These are phyloP conservation scores for Drosophila tani DNA, from an alignment of 1,140 invertebrate species.

Conservation along the genomic window DNA sequence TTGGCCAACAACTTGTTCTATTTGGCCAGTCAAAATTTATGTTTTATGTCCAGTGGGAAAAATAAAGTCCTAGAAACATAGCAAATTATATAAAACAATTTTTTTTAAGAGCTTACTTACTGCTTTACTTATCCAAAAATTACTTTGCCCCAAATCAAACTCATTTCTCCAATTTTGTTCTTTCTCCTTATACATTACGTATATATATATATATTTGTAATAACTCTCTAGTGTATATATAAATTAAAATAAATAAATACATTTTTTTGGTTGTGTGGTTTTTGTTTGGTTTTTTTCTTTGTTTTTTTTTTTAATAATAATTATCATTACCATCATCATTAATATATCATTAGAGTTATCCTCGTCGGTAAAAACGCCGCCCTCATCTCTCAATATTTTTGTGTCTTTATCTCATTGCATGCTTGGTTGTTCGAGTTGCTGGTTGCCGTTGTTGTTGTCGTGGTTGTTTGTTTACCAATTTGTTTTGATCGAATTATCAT, in stretches of 20 bases:
- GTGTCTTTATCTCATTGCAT: constrained; percentile 76
- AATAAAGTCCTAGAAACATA: not conserved
- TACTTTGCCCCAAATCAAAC: not conserved
- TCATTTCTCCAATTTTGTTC: constrained; percentile 17
- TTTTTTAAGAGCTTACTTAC: constrained; percentile 3
- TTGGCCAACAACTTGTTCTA: constrained; percentile 24
- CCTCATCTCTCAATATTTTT: constrained; percentile 34
- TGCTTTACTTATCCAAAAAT: not conserved
- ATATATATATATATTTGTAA: constrained; percentile 78
- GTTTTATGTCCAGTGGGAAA: not conserved
- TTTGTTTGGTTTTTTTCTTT: constrained; percentile 32
- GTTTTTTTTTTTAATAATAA: constrained; percentile 41
- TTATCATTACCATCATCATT: constrained; percentile 67
- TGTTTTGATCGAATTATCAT: constrained; percentile 66
- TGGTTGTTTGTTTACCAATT: constrained; percentile 48
- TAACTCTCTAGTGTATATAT: constrained; percentile 83
- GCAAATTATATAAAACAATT: not conserved
- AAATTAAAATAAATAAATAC: constrained; percentile 84
- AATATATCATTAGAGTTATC: constrained; percentile 62
- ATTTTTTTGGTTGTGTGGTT: constrained; percentile 69
- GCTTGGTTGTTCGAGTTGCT: constrained; percentile 68
- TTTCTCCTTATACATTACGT: constrained; percentile 80
- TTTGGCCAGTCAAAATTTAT: constrained; percentile 54
- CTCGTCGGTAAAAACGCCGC: constrained; percentile 74
- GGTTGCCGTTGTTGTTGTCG: constrained; percentile 41